A percentile compares a stretch with the other conserved stretches of the same genome.
phyloP scores from a whole-genome alignment of 2,888 invertebrate genomes.

The Ochropacha duplaris region DNA sequence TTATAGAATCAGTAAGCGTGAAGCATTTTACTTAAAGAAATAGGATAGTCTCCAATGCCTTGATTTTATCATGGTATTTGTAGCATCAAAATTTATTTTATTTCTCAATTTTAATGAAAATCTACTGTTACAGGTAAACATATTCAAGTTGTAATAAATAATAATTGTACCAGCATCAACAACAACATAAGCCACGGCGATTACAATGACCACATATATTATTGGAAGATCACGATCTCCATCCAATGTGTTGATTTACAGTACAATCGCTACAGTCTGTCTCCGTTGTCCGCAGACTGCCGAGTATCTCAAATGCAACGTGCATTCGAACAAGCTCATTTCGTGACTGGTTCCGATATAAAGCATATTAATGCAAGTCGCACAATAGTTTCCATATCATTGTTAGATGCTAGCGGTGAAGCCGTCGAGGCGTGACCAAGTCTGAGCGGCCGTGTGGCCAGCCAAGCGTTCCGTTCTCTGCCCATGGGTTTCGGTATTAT shows the following conservation, averaged over 20 bases:
- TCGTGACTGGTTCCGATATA: constrained; percentile 44
- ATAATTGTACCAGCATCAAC: neutral
- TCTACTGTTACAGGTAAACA: neutral
- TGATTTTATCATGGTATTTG: too few relatives aligned
- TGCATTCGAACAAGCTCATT: constrained; percentile 34
- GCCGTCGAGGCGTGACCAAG: constrained; percentile 57
- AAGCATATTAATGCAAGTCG: constrained; percentile 40
- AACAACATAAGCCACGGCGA: constrained; percentile 1
- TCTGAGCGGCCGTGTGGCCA: constrained; percentile 44
- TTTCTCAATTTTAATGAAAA: too few relatives aligned
- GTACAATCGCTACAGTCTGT: constrained; percentile 24
- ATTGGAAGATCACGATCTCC: constrained; percentile 33
- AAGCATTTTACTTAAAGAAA: too few relatives aligned
- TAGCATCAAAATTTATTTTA: too few relatives aligned
- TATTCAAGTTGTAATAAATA: neutral
- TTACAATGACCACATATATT: constrained; percentile 9
- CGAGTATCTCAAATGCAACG: constrained; percentile 28
- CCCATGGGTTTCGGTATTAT: constrained; percentile 47
- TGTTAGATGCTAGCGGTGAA: constrained; percentile 39
- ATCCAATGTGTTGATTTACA: constrained; percentile 30
- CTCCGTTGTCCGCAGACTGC: constrained; percentile 13
- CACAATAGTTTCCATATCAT: constrained; percentile 56
- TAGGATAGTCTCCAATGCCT: too few relatives aligned
- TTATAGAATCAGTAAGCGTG: too few relatives aligned
- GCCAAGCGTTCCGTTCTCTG: constrained; percentile 53